Percentiles rank a stretch among this genome's conserved stretches.
Conservation (phyloP, 2,113 vertebrate genomes). For the Perca schrenkii region DNA sequence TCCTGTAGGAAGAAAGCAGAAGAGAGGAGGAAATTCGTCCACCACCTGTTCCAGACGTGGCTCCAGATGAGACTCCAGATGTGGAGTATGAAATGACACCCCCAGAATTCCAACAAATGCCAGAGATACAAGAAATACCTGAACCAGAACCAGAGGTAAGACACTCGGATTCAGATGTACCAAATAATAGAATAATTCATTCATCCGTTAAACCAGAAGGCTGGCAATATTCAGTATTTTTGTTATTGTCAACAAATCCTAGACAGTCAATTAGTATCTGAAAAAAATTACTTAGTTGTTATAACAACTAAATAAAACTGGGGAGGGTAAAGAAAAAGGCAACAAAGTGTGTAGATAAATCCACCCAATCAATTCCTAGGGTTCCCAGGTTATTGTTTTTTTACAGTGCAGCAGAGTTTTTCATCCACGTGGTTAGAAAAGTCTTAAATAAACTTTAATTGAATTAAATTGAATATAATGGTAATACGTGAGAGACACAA, state of each 20-base stretch:
- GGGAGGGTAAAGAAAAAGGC: background rate
- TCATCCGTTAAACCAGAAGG: background rate
- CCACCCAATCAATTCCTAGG: background rate
- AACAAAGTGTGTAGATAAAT: background rate
- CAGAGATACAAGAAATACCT: conserved; percentile 54
- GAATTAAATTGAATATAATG: background rate
- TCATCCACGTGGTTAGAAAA: background rate
- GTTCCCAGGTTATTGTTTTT: background rate
- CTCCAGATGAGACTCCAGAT: background rate
- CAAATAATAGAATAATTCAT: background rate
- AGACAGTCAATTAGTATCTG: background rate
- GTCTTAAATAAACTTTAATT: background rate
- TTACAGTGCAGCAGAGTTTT: background rate
- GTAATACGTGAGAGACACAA: background rate
- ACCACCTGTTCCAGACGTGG: conserved; percentile 72
- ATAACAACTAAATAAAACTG: background rate
- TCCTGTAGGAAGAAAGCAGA: conserved; percentile 65
- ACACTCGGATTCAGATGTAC: background rate
- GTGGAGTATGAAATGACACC: conserved; percentile 56
- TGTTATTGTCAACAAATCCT: background rate
- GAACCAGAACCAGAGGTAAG: conserved; percentile 54
- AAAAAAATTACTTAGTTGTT: background rate
- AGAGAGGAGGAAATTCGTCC: conserved; percentile 62
- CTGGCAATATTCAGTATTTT: background rate
- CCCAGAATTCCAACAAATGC: conserved; percentile 33